Percentiles rank a stretch among this genome's conserved stretches.
Conservation (phyloP, 2,113 vertebrate genomes). For the Sebastes schlegelii region DNA sequence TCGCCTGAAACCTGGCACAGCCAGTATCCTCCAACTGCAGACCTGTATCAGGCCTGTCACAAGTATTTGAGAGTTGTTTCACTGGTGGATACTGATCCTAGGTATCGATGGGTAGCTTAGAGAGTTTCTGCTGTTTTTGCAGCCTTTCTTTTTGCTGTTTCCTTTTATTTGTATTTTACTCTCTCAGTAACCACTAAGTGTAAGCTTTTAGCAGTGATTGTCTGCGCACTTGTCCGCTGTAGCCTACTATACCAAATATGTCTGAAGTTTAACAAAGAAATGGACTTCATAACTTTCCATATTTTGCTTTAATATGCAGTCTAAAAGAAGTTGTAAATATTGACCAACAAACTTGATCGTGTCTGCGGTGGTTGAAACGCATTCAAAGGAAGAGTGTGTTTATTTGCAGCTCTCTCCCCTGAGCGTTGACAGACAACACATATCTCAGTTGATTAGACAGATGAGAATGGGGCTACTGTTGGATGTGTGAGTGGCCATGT, state of each 20-base stretch:
- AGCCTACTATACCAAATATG: neutral
- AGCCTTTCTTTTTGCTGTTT: neutral
- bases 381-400: constrained; percentile 6
- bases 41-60: neutral
- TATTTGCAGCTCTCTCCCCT: neutral
- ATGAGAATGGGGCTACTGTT: constrained; percentile 18
- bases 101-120: neutral
- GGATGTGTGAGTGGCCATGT: constrained; percentile 68
- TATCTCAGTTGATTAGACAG: constrained; percentile 49
- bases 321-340: neutral
- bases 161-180: neutral
- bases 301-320: neutral
- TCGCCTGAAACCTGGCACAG: neutral
- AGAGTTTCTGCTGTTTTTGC: neutral
- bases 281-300: neutral
- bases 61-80: neutral
- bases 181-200: neutral
- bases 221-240: no score
- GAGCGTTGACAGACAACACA: constrained; percentile 29
- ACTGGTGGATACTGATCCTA: neutral
- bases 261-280: neutral
- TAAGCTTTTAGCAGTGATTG: neutral
- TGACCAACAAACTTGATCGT: neutral
- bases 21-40: neutral
- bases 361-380: neutral